These are phyloP conservation scores for Calameuta idolon DNA, from an alignment of 2,888 invertebrate genomes.

Conservation along the genomic window DNA sequence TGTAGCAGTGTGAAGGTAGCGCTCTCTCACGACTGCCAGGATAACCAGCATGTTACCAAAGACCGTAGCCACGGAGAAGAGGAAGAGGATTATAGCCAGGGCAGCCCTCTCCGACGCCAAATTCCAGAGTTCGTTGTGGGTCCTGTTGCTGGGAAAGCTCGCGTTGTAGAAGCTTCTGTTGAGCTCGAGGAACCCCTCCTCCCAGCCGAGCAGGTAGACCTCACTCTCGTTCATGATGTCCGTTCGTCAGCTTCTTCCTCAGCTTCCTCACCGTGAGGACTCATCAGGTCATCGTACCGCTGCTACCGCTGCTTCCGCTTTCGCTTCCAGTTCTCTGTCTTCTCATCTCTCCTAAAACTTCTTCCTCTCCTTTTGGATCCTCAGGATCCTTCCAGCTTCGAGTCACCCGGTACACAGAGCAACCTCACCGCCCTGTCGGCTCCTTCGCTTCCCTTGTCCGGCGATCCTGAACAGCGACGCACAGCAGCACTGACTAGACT, in stretches of 20 bases:
- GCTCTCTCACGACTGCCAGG: constrained; percentile 90
- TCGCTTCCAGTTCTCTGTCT: neutral
- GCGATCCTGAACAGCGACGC: no score
- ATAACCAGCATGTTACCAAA: constrained; percentile 96
- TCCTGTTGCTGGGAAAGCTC: constrained; percentile 45
- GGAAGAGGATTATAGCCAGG: constrained; percentile 83
- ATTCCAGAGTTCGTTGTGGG: constrained; percentile 54
- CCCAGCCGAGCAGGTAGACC: constrained; percentile 55
- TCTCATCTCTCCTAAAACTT: neutral
- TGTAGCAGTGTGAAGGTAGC: constrained; percentile 95
- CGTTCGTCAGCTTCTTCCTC: constrained; percentile 8
- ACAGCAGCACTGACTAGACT: no score
- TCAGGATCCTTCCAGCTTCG: no score
- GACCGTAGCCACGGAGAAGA: constrained; percentile 92
- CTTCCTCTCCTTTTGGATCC: neutral
- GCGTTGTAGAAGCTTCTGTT: constrained; percentile 28
- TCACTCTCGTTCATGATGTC: constrained; percentile 58
- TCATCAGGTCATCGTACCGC: constrained; percentile 39
- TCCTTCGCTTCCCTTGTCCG: no score
- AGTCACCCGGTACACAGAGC: no score
- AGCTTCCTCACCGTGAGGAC: constrained; percentile 13
- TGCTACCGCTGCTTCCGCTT: constrained; percentile 15
- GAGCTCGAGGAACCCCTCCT: constrained; percentile 39
- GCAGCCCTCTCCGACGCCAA: constrained; percentile 79
- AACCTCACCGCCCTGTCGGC: no score